Base-by-base conservation (phyloP, 2,113 vertebrate species). In the Columba livia region DNA sequence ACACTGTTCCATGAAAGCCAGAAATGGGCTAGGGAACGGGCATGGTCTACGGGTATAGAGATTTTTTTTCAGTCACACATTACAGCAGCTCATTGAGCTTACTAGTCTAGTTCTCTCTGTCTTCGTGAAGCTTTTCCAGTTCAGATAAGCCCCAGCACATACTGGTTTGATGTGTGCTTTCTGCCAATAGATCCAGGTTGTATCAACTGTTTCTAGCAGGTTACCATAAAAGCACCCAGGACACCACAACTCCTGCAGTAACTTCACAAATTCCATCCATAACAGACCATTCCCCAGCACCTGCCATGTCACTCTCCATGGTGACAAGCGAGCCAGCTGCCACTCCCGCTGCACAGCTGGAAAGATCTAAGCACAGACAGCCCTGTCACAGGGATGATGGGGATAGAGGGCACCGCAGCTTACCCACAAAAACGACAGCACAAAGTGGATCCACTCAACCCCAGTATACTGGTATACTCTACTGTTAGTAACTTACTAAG, bases 111-210 rank as follows among this genome's bases (percentile, higher is more conserved):
- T 34, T 87, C 29, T 28, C 47, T 94, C 47, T 38, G 19, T 16
- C 44, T 86, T 66, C 2, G 1, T 6, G 53, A 86, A 47, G 32
- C 69, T 51, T 47, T 47, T 36, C 40, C 79, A 51, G 69, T 29
- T 71, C 56, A 65, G 69, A 58, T 58, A 61, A 67, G 48, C 40
- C 84, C 56, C 34, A 53, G 83, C 24, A 90, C 32, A 24, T 2
- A 34, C 16, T 44, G 44, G 42, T 61, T 29, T 31, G 28, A 74
- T 60, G 38, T 6, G 50, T 4, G 15, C 10, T 56, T 65, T 36
- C 48, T 67, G 28, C 34, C 60, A 58, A 0, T 2, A 48, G 6
- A 51, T 0, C 32, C 15, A 25, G 67, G 9, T 24, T 71, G 40
- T 26, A 79, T 24, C 50, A 54, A 5, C 3, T 44, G 12, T 13